Evolutionary conservation across 35 echinoderm and acorn worm genomes (phyloP), one percentile per base, ranked within the genome.

Genomic region (Ophiothrix spiculata): DNA sequence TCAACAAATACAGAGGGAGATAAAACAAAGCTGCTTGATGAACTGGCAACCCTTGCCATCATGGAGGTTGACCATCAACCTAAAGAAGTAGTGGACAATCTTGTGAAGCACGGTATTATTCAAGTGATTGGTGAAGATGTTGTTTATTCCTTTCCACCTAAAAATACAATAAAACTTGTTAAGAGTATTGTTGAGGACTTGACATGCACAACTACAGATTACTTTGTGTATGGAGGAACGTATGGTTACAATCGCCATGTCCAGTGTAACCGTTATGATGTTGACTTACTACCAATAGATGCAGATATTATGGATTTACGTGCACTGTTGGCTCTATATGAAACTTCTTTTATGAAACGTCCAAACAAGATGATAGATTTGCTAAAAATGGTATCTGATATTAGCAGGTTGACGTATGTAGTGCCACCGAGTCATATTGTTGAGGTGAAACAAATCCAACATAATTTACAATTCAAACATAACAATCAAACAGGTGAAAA

Each of bases 111-210:
- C 21, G 81, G 81, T 10, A 64, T 32, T 32, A 35, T 60, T 1
- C 63, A 69, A 33, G 33, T 84, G 14, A 69, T 28, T 25, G 49
- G 69, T 60, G 81, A 37, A 1, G 56, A 84, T 21, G 69, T 35
- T 10, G 54, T 84, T 64, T 84, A 84, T 35, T 84, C 54, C 40
- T 60, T 69, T 13, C 81, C 81, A 34, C 6, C 54, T 1, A 32
- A 64, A 32, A 4, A 54, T 15, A 6, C 17, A 25, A 69, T 69
- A 19, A 23, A 21, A 35, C 42, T 36, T 35, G 28, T 79, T 21
- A 38, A 38, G 11, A n/a, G n/a, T n/a, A n/a, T n/a, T n/a, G n/a
- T n/a, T n/a, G n/a, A n/a, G n/a, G n/a, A n/a, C n/a, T n/a, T n/a
- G n/a, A n/a, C n/a, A n/a, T n/a, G n/a, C n/a, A n/a, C n/a, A n/a